Base-by-base conservation (phyloP, 2,113 vertebrate species). In the Loxodonta africana region DNA sequence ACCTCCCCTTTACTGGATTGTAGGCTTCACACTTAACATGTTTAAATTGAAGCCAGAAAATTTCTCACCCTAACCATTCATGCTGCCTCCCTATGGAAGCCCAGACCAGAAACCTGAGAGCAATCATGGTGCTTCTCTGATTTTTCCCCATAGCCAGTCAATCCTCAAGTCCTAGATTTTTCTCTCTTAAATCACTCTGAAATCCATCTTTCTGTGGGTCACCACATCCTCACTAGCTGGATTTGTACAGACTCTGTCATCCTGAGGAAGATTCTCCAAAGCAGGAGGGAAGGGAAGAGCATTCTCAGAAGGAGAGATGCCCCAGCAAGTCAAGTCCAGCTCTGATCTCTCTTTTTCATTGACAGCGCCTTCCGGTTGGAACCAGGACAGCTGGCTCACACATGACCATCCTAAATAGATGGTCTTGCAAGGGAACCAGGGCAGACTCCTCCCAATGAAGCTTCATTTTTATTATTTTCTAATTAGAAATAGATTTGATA, bases 401-500 rank as follows among this genome's bases (percentile, higher is more conserved):
- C 9, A 4, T 88, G 57, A 46, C 30, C 44, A 8, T 78, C 46
- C 46, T 51, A 65, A 60, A 37, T 4, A 51, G 30, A 62, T 78
- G 44, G 26, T 30, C n/a, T 94, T 89, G 12, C 30, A 57, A 80
- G 37, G 20, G 51, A 91, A 11, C 37, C 53, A 80, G 6, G 8
- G 46, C 33, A 46, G 76, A 67, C 8, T n/a, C 23, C 18, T 83
- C 8, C 33, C 28, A 53, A 15, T 33, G 1, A 2, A 28, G 51
- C 74, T 85, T 91, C n/a, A n/a, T 84, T 69, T n/a, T 26, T 80
- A 2, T 30, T 78, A 20, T 63, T 84, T 86, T 76, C 5, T 89
- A 76, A 77, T 57, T 37, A 92, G 73, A 88, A 84, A 65, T 51
- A 83, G 41, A 82, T 88, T 90, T 65, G 18, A 71, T 93, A 26